Evolutionary conservation across 2,888 invertebrate genomes (phyloP).

Genomic region (Synanthedon myopaeformis): DNA sequence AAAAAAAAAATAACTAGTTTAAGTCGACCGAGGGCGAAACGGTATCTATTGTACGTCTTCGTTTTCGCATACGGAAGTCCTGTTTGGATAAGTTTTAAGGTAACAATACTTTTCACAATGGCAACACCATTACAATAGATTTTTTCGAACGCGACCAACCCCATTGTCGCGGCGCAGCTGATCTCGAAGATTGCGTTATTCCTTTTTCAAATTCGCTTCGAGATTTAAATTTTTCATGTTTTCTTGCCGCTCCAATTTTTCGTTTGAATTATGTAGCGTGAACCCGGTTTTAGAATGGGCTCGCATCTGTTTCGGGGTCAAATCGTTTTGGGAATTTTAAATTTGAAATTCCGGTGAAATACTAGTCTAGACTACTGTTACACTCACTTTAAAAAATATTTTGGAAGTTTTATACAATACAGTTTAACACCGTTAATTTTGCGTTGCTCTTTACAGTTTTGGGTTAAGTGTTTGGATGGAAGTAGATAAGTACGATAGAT

Average conservation of each 20-base stretch:
- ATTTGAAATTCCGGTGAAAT: no score
- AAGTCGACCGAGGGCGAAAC: conserved; percentile 38
- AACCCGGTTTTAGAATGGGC: conserved; percentile 7
- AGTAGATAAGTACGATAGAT: no score
- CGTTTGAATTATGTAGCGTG: conserved; percentile 15
- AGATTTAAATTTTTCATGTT: conserved; percentile 28
- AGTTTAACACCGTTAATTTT: no score
- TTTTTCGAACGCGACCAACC: conserved; percentile 43
- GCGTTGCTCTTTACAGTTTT: no score
- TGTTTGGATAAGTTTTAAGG: conserved; percentile 38
- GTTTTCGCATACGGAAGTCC: conserved; percentile 65
- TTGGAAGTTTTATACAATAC: no score
- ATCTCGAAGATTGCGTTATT: conserved; percentile 35
- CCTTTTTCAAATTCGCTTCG: conserved; percentile 30
- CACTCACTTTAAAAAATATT: no score
- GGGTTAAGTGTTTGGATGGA: no score
- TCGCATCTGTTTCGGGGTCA: neutral
- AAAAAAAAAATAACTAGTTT: conserved; percentile 56
- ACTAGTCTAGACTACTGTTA: no score
- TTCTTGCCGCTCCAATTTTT: conserved; percentile 25
- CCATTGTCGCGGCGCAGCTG: conserved; percentile 49
- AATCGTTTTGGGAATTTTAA: no score
- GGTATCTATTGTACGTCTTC: conserved; percentile 29
- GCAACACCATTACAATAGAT: conserved; percentile 38
- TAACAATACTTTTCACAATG: conserved; percentile 49